Evolutionary conservation across 2,113 vertebrate species (phyloP).

Genomic region (Ictalurus furcatus): DNA sequence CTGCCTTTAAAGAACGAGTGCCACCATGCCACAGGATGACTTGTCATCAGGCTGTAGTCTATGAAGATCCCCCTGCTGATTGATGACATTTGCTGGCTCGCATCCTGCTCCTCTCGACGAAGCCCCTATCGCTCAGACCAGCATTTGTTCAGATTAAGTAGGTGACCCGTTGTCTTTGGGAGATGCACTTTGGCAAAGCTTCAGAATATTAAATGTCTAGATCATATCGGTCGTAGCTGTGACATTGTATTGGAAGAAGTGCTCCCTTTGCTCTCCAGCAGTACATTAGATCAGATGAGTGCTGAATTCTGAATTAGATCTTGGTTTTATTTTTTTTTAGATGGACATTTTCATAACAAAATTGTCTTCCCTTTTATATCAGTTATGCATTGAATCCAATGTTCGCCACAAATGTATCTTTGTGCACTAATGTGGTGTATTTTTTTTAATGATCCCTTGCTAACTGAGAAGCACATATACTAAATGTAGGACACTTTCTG

Average conservation of each 20-base stretch:
- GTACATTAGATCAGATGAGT: slow-evolving; percentile 4
- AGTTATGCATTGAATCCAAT: neutral
- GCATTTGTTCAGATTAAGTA: slow-evolving; percentile 64
- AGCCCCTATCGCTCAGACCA: slow-evolving; percentile 54
- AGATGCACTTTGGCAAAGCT: slow-evolving; percentile 70
- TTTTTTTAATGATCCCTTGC: slow-evolving; percentile 20
- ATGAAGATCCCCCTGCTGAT: slow-evolving; percentile 59
- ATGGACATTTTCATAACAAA: neutral
- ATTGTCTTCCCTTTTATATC: neutral
- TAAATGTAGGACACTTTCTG: slow-evolving; percentile 30
- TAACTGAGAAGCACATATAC: slow-evolving; percentile 16
- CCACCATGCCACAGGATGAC: slow-evolving; percentile 60
- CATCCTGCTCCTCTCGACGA: slow-evolving; percentile 64
- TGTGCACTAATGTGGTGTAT: neutral
- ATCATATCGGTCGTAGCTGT: slow-evolving; percentile 72
- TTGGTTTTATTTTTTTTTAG: too few relatives aligned
- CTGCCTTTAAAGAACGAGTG: slow-evolving; percentile 50
- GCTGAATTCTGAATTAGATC: slow-evolving; percentile 13
- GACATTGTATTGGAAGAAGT: slow-evolving; percentile 63
- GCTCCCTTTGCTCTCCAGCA: slow-evolving; percentile 10
- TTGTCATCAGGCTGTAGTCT: slow-evolving; percentile 47
- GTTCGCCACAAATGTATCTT: neutral
- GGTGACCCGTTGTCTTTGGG: slow-evolving; percentile 70
- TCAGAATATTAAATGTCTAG: slow-evolving; percentile 70
- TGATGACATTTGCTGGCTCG: slow-evolving; percentile 73